These are phyloP conservation scores for roundworm (Caenorhabditis elegans) DNA, from an alignment of 1,140 invertebrate genomes.

Conservation along the genomic window DNA sequence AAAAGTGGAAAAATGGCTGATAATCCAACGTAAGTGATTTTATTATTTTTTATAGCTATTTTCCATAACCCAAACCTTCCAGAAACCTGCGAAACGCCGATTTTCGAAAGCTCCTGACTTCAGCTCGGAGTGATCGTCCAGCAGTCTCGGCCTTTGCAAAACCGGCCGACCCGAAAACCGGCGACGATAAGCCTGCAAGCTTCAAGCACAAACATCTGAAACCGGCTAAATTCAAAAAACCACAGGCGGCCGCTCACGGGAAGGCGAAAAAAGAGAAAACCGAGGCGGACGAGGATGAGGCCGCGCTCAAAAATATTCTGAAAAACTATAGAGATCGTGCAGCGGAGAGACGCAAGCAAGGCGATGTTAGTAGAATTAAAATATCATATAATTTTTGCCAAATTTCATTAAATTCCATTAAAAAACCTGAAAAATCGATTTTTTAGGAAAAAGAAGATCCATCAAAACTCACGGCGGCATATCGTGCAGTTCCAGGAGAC, in stretches of 20 bases:
- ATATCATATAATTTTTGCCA: no score
- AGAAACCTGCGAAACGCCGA: constrained; percentile 67
- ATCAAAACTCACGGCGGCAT: constrained; percentile 36
- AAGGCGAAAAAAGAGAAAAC: constrained; percentile 49
- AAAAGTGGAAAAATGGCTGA: background rate
- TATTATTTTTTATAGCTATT: background rate
- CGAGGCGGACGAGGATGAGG: constrained; percentile 55
- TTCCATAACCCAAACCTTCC: background rate
- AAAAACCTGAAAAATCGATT: background rate
- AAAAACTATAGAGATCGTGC: constrained; percentile 71
- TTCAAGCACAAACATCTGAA: background rate
- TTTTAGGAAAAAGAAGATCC: constrained; percentile 33
- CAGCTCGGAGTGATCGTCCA: constrained; percentile 5
- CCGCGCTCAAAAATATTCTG: constrained; percentile 57
- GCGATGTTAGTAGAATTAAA: constrained; percentile 74
- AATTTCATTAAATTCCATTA: background rate
- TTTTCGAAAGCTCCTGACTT: constrained; percentile 60
- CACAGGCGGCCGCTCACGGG: background rate
- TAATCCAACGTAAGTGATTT: background rate
- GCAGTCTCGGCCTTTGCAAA: background rate
- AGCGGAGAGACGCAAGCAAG: constrained; percentile 83
- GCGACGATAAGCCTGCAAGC: background rate
- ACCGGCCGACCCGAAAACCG: background rate
- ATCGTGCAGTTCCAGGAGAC: constrained; percentile 44
- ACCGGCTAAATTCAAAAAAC: constrained; percentile 34